Percentiles rank a stretch among this genome's conserved stretches.
phyloP scores from a whole-genome alignment of 2,113 vertebrate genomes.

The Coregonus clupeaformis region DNA sequence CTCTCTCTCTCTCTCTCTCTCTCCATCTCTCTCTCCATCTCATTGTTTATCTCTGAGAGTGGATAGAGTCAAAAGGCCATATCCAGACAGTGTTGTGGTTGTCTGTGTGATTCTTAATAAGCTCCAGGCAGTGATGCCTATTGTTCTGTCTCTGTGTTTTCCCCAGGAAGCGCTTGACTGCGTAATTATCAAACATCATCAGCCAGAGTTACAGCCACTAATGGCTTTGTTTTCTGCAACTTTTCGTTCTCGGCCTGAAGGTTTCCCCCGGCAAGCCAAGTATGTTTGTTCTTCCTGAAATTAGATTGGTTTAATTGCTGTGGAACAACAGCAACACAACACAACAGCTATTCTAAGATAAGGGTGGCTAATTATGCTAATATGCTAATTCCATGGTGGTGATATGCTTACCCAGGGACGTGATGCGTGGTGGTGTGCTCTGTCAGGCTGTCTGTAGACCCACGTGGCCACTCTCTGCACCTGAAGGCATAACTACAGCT shows the following conservation, averaged over 20 bases:
- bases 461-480: conserved; percentile 77
- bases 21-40: background rate
- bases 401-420: conserved; percentile 96
- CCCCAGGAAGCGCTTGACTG: conserved; percentile 85
- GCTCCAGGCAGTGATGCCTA: conserved; percentile 94
- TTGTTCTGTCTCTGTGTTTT: conserved; percentile 74
- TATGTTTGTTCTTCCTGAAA: conserved; percentile 98
- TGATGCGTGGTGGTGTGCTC: conserved; percentile 87
- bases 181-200: conserved; percentile 99
- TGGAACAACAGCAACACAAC: conserved; percentile 88
- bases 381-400: conserved; percentile 87
- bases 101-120: conserved; percentile 86
- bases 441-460: conserved; percentile 81
- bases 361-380: conserved; percentile 99
- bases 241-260: conserved; percentile 89
- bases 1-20: too few species aligned
- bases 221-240: conserved; percentile 78
- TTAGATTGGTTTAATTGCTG: conserved; percentile 99
- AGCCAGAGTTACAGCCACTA: conserved; percentile 83
- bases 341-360: conserved; percentile 78
- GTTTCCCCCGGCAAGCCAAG: conserved; percentile 87
- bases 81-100: conserved; percentile 77
- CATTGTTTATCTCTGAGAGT: conserved; percentile 15
- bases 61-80: conserved; percentile 69
- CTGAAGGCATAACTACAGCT: conserved; percentile 85